A percentile compares a stretch with the other conserved stretches of the same genome.
These are phyloP conservation scores for Poecilia picta DNA, from an alignment of 2,797 vertebrate species.

Conservation along the genomic window DNA sequence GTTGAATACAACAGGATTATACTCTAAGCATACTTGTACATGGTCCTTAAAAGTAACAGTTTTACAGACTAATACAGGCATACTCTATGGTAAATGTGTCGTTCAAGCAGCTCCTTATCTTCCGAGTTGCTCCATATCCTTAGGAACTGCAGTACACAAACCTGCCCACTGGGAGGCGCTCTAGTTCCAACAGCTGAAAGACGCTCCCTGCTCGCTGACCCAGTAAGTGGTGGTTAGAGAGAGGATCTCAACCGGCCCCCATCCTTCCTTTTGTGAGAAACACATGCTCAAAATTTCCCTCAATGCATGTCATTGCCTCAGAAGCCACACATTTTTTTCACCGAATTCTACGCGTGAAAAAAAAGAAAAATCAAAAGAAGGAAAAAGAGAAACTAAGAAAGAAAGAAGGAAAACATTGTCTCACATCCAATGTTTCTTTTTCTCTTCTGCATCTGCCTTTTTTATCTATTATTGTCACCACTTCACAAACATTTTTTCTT, in stretches of 20 bases:
- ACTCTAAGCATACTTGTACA: not conserved
- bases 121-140: not conserved
- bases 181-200: slow-evolving; percentile 36
- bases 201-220: slow-evolving; percentile 7
- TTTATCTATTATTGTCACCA: slow-evolving; percentile 25
- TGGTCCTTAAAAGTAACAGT: not conserved
- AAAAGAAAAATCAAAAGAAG: not conserved
- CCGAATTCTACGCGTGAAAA: slow-evolving; percentile 41
- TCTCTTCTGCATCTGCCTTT: not conserved
- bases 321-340: slow-evolving; percentile 42
- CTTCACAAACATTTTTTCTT: not conserved
- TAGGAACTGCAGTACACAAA: slow-evolving; percentile 3
- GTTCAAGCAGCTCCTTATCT: not conserved
- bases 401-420: slow-evolving; percentile 26
- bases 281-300: slow-evolving; percentile 48
- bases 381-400: not conserved
- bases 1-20: not conserved
- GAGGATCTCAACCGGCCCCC: slow-evolving; percentile 32
- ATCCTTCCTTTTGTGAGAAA: slow-evolving; percentile 42
- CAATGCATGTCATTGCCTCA: slow-evolving; percentile 46
- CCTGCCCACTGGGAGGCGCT: slow-evolving; percentile 57
- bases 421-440: slow-evolving; percentile 6
- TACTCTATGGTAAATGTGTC: not conserved
- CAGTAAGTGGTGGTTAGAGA: slow-evolving; percentile 20
- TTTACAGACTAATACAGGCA: not conserved